These are phyloP conservation scores for Tachuris rubrigastra DNA, from an alignment of 2,113 vertebrate genomes.

Conservation along the genomic window DNA sequence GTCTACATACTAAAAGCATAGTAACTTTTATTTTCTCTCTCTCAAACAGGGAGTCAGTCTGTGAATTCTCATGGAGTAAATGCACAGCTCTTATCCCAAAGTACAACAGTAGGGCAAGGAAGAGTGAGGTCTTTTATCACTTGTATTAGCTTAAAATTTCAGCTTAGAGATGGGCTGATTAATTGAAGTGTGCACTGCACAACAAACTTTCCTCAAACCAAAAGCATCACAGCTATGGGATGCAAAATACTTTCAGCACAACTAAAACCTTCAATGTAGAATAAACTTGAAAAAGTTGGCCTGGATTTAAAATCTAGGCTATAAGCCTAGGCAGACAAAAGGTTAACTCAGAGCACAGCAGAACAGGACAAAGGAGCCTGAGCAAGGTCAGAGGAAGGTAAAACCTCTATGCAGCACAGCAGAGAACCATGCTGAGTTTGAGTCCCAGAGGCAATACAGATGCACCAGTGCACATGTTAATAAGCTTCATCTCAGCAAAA, in stretches of 20 bases:
- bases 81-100: neutral
- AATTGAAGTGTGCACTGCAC: neutral
- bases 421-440: slow-evolving; percentile 28
- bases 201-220: neutral
- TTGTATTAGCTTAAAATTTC: neutral
- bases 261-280: neutral
- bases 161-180: neutral
- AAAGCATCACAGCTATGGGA: neutral
- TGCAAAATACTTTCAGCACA: neutral
- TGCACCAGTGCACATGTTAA: slow-evolving; percentile 69
- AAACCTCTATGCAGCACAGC: slow-evolving; percentile 23
- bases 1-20: neutral
- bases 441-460: slow-evolving; percentile 67
- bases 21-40: neutral
- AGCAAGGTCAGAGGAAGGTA: slow-evolving; percentile 67
- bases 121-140: neutral
- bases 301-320: neutral
- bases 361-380: slow-evolving; percentile 51
- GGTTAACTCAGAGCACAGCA: slow-evolving; percentile 28
- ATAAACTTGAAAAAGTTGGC: neutral
- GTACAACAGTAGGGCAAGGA: neutral
- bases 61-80: neutral
- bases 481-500: slow-evolving; percentile 64
- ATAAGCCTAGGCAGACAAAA: neutral
- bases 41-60: neutral